A percentile compares a stretch with the other conserved stretches of the same genome.
phyloP scores from a whole-genome alignment of 2,797 vertebrate species.

The Poecilia gillii region DNA sequence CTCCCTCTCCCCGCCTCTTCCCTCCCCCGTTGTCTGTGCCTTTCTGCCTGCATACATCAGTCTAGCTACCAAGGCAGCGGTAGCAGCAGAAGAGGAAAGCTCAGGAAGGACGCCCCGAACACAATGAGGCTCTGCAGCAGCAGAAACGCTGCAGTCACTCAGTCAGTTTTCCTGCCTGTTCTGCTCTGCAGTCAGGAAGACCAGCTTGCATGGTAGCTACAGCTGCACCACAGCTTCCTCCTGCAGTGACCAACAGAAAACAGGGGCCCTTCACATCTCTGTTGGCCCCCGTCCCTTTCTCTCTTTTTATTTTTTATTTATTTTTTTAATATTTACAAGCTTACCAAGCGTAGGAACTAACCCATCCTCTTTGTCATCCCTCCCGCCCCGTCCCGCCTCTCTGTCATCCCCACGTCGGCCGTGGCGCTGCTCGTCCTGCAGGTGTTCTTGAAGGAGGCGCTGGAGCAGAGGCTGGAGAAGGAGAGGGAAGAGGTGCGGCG shows the following conservation, averaged over 20 bases:
- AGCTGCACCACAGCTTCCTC: constrained; percentile 62
- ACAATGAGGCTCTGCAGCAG: constrained; percentile 74
- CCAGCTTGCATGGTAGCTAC: constrained; percentile 56
- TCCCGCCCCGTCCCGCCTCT: background rate
- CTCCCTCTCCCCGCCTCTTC: constrained; percentile 40
- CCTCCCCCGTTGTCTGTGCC: constrained; percentile 40
- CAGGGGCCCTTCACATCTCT: constrained; percentile 66
- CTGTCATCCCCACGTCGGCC: constrained; percentile 49
- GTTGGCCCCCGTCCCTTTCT: constrained; percentile 35
- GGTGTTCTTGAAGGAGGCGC: constrained; percentile 86
- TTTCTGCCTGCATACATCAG: constrained; percentile 72
- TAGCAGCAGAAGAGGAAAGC: constrained; percentile 53
- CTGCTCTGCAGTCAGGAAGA: constrained; percentile 52
- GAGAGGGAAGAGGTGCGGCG: constrained; percentile 83
- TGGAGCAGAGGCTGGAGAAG: constrained; percentile 87
- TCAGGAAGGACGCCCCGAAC: constrained; percentile 58
- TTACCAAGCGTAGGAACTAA: constrained; percentile 67
- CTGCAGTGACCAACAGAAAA: constrained; percentile 67
- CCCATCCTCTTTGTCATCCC: constrained; percentile 56
- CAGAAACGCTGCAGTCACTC: constrained; percentile 53
- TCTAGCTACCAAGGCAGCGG: constrained; percentile 61
- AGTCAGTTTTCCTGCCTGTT: constrained; percentile 44
- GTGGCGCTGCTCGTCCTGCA: constrained; percentile 69
- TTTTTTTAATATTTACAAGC: constrained; percentile 38
- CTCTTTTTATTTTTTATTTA: too few relatives aligned